Conservation (phyloP, 1,140 invertebrate genomes). For the Anthonomus grandis region DNA sequence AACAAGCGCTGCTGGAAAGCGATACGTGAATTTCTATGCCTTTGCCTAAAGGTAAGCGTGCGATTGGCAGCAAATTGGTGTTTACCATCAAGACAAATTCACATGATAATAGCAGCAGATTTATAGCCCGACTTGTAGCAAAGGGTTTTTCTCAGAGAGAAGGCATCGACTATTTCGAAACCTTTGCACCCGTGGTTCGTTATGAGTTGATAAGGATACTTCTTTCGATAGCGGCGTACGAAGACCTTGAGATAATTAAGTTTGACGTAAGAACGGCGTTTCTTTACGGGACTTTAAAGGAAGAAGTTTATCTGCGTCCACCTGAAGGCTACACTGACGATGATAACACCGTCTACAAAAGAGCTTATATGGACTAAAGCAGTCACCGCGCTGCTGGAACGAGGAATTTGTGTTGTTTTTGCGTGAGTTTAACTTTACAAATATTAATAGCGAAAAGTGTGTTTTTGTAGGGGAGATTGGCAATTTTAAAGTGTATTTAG, state of each 20-base stretch:
- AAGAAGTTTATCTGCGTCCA: constrained; percentile 39
- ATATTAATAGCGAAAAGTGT: no score
- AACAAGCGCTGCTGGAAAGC: background rate
- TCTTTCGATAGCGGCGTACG: constrained; percentile 26
- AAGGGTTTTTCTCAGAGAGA: constrained; percentile 45
- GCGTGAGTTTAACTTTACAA: background rate
- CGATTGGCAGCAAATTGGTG: constrained; percentile 17
- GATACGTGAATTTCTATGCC: background rate
- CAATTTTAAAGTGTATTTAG: background rate
- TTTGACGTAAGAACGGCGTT: constrained; percentile 48
- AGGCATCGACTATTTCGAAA: constrained; percentile 48
- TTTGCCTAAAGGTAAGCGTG: constrained; percentile 7
- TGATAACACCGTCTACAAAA: constrained; percentile 37
- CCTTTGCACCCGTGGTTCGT: constrained; percentile 44
- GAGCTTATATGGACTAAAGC: constrained; percentile 50
- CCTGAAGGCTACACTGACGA: constrained; percentile 43
- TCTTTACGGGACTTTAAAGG: constrained; percentile 48
- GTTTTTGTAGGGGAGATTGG: background rate
- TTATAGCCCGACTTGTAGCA: constrained; percentile 41
- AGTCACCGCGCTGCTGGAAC: constrained; percentile 49
- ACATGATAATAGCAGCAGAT: constrained; percentile 9
- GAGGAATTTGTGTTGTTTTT: constrained; percentile 22
- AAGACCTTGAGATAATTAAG: constrained; percentile 27
- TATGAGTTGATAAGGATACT: constrained; percentile 30
- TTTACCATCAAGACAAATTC: constrained; percentile 15